Evolutionary conservation across 2,888 invertebrate species (phyloP).

Genomic region (Micoletzkya japonica): DNA sequence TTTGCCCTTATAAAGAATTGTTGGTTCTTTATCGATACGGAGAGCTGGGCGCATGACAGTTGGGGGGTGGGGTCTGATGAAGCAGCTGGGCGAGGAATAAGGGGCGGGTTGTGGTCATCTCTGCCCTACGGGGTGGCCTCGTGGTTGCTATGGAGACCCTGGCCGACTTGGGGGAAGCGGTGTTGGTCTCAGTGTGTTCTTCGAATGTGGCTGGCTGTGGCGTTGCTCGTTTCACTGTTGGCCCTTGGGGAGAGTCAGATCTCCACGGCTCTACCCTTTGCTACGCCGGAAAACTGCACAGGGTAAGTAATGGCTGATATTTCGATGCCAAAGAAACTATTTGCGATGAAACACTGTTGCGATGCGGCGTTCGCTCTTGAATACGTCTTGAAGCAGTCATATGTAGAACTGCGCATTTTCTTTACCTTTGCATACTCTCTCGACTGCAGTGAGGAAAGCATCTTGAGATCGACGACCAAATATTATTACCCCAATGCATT

Average conservation of each 20-base stretch:
- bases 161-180: background rate
- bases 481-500: no score
- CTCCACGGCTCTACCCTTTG: background rate
- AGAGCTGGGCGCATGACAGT: no score
- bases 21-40: background rate
- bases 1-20: conserved; percentile 21
- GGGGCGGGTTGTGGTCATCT: no score
- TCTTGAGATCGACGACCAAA: no score
- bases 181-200: background rate
- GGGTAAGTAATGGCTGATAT: no score
- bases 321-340: no score
- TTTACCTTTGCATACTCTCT: no score
- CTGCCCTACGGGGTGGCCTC: background rate
- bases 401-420: no score
- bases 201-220: background rate
- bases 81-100: background rate
- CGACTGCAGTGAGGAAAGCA: no score
- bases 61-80: background rate
- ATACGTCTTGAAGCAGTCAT: no score
- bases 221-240: background rate
- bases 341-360: no score
- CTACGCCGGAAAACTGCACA: conserved; percentile 1
- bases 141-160: conserved; percentile 5
- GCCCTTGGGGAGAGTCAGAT: background rate
- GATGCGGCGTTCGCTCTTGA: no score